phyloP scores from a whole-genome alignment of 2,797 vertebrate genomes.

The Antrozous pallidus region DNA sequence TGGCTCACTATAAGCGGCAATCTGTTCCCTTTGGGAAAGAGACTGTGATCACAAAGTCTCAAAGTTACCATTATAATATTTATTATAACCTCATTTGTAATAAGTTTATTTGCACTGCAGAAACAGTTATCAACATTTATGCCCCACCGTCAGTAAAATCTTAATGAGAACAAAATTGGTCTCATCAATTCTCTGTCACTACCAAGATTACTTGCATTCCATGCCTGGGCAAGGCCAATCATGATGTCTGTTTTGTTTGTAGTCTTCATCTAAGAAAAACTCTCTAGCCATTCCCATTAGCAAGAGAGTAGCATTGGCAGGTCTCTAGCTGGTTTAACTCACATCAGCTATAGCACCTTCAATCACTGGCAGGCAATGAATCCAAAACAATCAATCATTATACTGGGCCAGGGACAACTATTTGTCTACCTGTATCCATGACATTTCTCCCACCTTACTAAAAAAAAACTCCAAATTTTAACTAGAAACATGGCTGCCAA shows the following conservation, averaged over 20 bases:
- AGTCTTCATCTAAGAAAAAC: neutral
- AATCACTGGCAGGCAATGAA: neutral
- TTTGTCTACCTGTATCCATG: neutral
- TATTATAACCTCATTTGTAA: conserved; percentile 50
- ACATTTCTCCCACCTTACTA: neutral
- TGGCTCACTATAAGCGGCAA: neutral
- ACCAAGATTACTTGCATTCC: neutral
- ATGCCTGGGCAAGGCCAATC: neutral
- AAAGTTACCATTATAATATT: conserved; percentile 29
- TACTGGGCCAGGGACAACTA: neutral
- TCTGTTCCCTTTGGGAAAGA: conserved; percentile 44
- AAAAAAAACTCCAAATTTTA: neutral
- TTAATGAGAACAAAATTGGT: conserved; percentile 62
- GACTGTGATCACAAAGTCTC: neutral
- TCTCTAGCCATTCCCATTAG: neutral
- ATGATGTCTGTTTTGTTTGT: neutral
- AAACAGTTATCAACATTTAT: conserved; percentile 38
- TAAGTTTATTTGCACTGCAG: conserved; percentile 52
- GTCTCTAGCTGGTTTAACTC: neutral
- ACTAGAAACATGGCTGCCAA: neutral
- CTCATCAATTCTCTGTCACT: conserved; percentile 44
- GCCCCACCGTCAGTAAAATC: conserved; percentile 44
- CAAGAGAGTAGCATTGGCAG: neutral
- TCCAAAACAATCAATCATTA: neutral
- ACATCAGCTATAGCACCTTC: neutral